phyloP scores from a whole-genome alignment of 2,113 vertebrate genomes.

The Callocephalon fimbriatum region DNA sequence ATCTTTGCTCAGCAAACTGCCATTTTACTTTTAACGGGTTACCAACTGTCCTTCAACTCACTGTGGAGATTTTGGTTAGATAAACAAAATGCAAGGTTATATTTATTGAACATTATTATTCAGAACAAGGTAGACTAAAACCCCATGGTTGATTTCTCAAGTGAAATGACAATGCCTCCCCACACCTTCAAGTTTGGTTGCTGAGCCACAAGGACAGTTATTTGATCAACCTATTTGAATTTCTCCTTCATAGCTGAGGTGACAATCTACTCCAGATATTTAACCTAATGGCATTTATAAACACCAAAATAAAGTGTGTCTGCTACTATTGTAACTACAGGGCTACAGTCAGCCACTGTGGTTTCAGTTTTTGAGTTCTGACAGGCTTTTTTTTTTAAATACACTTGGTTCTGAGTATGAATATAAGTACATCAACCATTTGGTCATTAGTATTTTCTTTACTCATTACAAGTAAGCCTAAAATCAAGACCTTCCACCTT shows the following conservation, averaged over 20 bases:
- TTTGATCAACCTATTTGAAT: not conserved
- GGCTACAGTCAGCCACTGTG: not conserved
- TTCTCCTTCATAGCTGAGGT: not conserved
- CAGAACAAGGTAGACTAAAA: not conserved
- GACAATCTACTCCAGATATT: not conserved
- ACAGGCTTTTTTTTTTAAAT: not conserved
- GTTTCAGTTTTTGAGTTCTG: not conserved
- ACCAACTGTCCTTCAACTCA: not conserved
- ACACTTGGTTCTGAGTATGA: not conserved
- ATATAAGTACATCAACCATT: not conserved
- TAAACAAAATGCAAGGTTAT: not conserved
- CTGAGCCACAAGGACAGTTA: not conserved
- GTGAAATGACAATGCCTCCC: not conserved
- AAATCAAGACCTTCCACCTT: not conserved
- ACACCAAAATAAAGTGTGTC: not conserved
- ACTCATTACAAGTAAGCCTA: not conserved
- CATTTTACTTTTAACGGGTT: not conserved
- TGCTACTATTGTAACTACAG: not conserved
- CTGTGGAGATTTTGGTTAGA: not conserved
- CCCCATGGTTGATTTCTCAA: rapidly evolving
- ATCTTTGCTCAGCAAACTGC: not conserved
- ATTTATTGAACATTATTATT: not conserved
- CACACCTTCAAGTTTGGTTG: too few relatives aligned
- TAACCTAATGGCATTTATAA: not conserved
- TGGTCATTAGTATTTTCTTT: not conserved